Evolutionary conservation across 2,113 vertebrate genomes (phyloP).

Genomic region (Lontra canadensis): DNA sequence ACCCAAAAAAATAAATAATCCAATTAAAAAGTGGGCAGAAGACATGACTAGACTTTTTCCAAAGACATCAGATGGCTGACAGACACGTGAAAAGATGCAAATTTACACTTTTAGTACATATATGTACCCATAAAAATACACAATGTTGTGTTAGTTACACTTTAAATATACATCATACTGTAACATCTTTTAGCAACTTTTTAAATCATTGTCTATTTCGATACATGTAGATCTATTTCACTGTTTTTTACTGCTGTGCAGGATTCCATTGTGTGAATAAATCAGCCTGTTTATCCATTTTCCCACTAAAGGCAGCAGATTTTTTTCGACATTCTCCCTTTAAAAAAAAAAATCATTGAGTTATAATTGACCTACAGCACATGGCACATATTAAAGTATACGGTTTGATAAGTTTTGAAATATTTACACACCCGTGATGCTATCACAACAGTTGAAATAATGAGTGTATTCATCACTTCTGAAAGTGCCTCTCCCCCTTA

Average conservation of each 20-base stretch:
- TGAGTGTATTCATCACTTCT: background rate
- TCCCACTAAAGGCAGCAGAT: background rate
- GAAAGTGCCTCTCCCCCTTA: background rate
- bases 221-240: background rate
- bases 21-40: background rate
- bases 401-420: background rate
- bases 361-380: background rate
- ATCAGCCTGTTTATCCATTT: background rate
- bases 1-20: background rate
- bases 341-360: background rate
- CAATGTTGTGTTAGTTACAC: background rate
- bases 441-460: background rate
- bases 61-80: background rate
- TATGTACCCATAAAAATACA: background rate
- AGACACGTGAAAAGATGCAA: background rate
- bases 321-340: background rate
- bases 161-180: background rate
- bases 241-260: background rate
- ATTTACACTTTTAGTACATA: background rate
- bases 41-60: background rate
- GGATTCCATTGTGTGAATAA: background rate
- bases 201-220: background rate
- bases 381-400: background rate
- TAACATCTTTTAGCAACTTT: background rate
- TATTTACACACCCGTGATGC: background rate